phyloP scores from a whole-genome alignment of 2,888 invertebrate species.

The Xanthia icteritia region DNA sequence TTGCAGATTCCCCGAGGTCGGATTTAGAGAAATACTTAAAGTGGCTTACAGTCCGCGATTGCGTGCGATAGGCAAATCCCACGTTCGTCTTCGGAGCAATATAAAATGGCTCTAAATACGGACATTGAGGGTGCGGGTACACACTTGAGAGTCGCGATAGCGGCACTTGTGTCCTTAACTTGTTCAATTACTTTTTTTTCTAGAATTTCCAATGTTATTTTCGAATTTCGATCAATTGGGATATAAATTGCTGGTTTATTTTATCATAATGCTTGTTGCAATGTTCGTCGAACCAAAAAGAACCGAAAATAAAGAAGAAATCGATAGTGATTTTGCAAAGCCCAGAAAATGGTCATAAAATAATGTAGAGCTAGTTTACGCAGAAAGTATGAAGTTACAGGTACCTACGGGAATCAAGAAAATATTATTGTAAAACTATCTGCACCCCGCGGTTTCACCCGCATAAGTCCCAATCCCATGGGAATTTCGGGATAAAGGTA shows the following conservation, averaged over 20 bases:
- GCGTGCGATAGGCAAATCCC: constrained; percentile 85
- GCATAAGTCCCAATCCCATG: too few relatives aligned
- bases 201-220: neutral
- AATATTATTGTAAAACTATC: neutral
- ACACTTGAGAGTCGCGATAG: constrained; percentile 45
- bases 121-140: constrained; percentile 65
- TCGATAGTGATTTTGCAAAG: neutral
- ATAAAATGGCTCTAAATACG: constrained; percentile 77
- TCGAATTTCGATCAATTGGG: neutral
- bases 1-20: constrained; percentile 78
- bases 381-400: too few relatives aligned
- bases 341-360: neutral
- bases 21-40: constrained; percentile 84
- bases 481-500: too few relatives aligned
- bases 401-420: neutral
- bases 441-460: too few relatives aligned
- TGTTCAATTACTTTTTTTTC: constrained; percentile 8
- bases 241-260: neutral
- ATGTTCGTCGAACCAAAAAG: too few relatives aligned
- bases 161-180: constrained; percentile 4
- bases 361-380: neutral
- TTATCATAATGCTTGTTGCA: too few relatives aligned
- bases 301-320: too few relatives aligned
- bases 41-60: constrained; percentile 84
- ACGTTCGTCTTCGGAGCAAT: constrained; percentile 75